Evolutionary conservation across 2,797 vertebrate species (phyloP).

Genomic region (Siniperca undulata): DNA sequence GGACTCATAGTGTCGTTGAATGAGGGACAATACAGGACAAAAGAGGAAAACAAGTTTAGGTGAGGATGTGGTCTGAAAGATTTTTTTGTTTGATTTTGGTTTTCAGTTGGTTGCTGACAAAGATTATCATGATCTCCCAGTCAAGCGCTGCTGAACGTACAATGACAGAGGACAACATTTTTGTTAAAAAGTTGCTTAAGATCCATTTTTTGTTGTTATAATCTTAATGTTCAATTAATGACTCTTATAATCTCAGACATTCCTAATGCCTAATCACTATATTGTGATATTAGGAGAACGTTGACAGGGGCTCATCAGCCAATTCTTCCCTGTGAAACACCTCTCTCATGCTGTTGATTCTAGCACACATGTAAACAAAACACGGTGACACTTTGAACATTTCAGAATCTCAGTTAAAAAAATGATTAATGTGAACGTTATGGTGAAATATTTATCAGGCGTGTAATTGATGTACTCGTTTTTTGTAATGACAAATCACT

Average conservation of each 20-base stretch:
- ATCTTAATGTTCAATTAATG: conserved; percentile 20
- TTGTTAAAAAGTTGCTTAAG: conserved; percentile 19
- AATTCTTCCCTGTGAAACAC: conserved; percentile 20
- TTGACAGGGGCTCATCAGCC: conserved; percentile 53
- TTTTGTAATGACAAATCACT: conserved; percentile 94
- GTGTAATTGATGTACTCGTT: conserved; percentile 96
- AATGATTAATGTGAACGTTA: conserved; percentile 89
- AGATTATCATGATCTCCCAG: conserved; percentile 29
- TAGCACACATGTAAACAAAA: conserved; percentile 45
- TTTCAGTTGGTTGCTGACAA: conserved; percentile 20
- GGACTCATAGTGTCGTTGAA: conserved; percentile 43
- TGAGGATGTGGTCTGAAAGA: conserved; percentile 24
- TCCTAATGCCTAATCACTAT: conserved; percentile 25
- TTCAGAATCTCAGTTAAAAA: conserved; percentile 54
- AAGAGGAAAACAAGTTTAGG: conserved; percentile 12
- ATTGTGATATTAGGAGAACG: background rate
- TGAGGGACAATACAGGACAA: conserved; percentile 16
- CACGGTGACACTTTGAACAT: conserved; percentile 55
- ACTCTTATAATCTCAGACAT: conserved; percentile 32
- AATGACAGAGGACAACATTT: conserved; percentile 29
- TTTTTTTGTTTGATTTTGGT: conserved; percentile 1
- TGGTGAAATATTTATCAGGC: conserved; percentile 96
- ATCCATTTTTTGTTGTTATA: conserved; percentile 23
- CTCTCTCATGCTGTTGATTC: conserved; percentile 40
- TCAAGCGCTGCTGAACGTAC: conserved; percentile 36